Conservation (phyloP, 2,113 vertebrate species). For the Osmerus eperlanus region DNA sequence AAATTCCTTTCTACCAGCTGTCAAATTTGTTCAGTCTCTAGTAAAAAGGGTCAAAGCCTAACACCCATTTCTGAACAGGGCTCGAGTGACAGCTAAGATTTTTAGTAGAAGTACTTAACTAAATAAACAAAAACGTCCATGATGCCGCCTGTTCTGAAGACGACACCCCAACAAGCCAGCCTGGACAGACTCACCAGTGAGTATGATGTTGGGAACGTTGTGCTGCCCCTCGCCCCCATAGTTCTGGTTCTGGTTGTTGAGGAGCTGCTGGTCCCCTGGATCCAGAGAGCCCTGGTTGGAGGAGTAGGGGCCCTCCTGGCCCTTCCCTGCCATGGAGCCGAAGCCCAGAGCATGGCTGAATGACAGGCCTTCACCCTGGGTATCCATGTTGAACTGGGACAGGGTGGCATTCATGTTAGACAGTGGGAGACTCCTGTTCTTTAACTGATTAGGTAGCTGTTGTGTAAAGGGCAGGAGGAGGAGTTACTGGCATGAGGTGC, state of each 20-base stretch:
- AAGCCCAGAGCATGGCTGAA: conserved; percentile 65
- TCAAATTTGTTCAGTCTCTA: too few relatives aligned
- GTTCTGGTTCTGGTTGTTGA: conserved; percentile 77
- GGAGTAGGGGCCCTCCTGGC: conserved; percentile 51
- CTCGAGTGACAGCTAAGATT: too few relatives aligned
- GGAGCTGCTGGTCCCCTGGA: conserved; percentile 65
- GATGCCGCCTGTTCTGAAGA: too few relatives aligned
- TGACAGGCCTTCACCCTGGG: conserved; percentile 55
- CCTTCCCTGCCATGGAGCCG: conserved; percentile 35
- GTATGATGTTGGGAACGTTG: conserved; percentile 83
- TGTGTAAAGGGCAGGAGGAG: too few relatives aligned
- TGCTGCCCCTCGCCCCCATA: conserved; percentile 64
- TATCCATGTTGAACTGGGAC: conserved; percentile 70
- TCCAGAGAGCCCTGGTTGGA: conserved; percentile 68
- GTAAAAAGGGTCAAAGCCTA: too few relatives aligned
- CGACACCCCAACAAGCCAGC: too few relatives aligned
- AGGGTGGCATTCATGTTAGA: background rate
- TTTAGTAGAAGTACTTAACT: too few relatives aligned
- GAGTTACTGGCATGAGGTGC: too few relatives aligned
- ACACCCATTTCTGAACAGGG: too few relatives aligned
- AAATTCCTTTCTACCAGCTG: background rate
- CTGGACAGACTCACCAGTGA: conserved; percentile 69
- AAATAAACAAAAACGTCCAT: too few relatives aligned
- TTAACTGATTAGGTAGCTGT: too few relatives aligned
- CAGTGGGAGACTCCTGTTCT: background rate